Evolutionary conservation across 1,140 invertebrate species (phyloP).

Genomic region (Bombus turneri): DNA sequence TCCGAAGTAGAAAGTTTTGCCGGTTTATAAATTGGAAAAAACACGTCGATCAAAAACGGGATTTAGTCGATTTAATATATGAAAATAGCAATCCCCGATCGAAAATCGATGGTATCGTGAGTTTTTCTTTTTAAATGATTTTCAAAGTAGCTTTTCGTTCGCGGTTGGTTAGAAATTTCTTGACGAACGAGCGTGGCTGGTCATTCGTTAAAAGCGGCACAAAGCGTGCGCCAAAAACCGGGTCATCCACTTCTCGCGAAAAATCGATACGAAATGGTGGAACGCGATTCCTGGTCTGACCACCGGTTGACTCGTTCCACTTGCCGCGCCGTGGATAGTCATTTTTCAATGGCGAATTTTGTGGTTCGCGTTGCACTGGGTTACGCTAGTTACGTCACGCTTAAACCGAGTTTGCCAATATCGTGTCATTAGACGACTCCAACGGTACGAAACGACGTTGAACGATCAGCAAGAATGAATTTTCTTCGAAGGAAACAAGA

Average conservation of each 20-base stretch:
- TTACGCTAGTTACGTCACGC: not conserved
- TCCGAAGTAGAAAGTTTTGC: not conserved
- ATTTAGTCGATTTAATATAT: no score
- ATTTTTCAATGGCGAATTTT: not conserved
- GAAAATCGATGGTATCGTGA: no score
- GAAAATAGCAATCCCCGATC: no score
- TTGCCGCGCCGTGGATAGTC: not conserved
- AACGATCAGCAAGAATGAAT: not conserved
- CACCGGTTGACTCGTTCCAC: conserved; percentile 31
- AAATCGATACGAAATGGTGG: conserved; percentile 47
- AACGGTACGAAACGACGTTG: not conserved
- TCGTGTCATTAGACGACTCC: no score
- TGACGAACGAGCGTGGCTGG: not conserved
- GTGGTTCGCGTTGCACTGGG: not conserved
- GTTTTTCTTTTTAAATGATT: not conserved
- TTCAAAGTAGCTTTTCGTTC: not conserved
- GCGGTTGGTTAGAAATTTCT: not conserved
- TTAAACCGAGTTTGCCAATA: not conserved
- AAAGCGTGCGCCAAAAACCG: conserved; percentile 41
- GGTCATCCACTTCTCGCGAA: conserved; percentile 43
- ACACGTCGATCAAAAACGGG: no score
- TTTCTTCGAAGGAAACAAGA: no score
- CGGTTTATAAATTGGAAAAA: not conserved
- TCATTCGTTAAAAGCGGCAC: conserved; percentile 23
- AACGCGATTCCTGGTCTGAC: conserved; percentile 25